These are phyloP conservation scores for Trichosurus vulpecula DNA, from an alignment of 2,797 vertebrate species.

Conservation along the genomic window DNA sequence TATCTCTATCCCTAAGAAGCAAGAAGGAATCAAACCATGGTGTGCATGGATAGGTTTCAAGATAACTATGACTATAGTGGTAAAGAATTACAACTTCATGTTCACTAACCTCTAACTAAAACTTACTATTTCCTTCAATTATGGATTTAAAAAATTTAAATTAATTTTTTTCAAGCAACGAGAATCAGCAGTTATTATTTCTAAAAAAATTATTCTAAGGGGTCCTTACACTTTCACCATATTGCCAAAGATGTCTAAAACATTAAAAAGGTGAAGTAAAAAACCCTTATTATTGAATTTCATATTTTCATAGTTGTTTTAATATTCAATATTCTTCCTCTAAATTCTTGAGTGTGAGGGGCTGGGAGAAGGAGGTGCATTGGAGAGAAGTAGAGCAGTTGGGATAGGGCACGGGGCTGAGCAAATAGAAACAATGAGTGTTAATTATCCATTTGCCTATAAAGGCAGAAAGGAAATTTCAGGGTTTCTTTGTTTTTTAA, in stretches of 20 bases:
- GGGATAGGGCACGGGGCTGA: background rate
- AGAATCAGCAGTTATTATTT: constrained; percentile 1
- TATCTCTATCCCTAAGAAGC: background rate
- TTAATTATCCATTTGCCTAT: background rate
- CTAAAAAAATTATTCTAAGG: background rate
- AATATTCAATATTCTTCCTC: background rate
- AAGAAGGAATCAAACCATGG: background rate
- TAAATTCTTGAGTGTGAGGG: background rate
- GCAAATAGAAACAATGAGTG: background rate
- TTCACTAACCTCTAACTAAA: background rate
- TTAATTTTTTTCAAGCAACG: constrained; percentile 28
- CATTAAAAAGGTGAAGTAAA: background rate
- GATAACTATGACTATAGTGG: background rate
- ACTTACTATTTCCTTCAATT: background rate
- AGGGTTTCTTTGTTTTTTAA: background rate
- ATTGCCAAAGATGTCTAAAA: background rate
- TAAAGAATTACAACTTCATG: background rate
- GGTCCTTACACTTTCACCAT: background rate
- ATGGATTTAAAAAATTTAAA: background rate
- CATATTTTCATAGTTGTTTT: too few relatives aligned
- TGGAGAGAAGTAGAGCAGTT: background rate
- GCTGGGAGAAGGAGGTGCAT: background rate
- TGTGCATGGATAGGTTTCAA: background rate
- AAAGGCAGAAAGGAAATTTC: background rate
- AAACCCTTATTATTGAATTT: background rate